phyloP scores from a whole-genome alignment of 1,140 invertebrate genomes.

The Euura lappo region DNA sequence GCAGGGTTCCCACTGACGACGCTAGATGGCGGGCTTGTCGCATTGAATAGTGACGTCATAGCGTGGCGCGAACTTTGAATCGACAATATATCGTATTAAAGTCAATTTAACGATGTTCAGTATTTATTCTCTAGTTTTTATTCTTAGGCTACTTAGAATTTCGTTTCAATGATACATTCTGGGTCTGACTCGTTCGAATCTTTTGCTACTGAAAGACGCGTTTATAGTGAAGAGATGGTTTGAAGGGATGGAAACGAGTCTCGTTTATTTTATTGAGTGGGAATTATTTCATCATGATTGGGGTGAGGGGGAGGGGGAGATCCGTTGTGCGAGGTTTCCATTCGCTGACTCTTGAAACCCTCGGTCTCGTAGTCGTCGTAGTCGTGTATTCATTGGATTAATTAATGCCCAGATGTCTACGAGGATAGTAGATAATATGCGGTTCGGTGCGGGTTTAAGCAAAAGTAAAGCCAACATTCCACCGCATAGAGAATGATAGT shows the following conservation, averaged over 20 bases:
- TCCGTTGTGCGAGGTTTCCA: too few relatives aligned
- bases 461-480: not conserved
- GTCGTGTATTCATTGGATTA: conserved; percentile 8
- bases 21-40: too few relatives aligned
- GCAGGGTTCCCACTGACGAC: too few relatives aligned
- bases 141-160: too few relatives aligned
- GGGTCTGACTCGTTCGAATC: not conserved
- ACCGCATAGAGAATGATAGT: not conserved
- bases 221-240: not conserved
- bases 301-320: too few relatives aligned
- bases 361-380: not conserved
- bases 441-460: not conserved
- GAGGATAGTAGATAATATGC: conserved; percentile 1
- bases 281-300: conserved; percentile 16
- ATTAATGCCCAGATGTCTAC: conserved; percentile 10
- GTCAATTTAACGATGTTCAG: too few relatives aligned
- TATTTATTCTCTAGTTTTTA: too few relatives aligned
- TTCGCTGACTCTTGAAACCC: not conserved
- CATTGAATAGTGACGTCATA: too few relatives aligned
- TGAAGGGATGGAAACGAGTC: conserved; percentile 12
- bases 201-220: not conserved
- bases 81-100: too few relatives aligned
- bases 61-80: too few relatives aligned
- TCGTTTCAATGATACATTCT: too few relatives aligned
- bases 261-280: conserved; percentile 12